Percentiles rank a stretch among this genome's conserved stretches.
Evolutionary conservation across 2,797 vertebrate species (phyloP).

Genomic region (Smutsia gigantea): DNA sequence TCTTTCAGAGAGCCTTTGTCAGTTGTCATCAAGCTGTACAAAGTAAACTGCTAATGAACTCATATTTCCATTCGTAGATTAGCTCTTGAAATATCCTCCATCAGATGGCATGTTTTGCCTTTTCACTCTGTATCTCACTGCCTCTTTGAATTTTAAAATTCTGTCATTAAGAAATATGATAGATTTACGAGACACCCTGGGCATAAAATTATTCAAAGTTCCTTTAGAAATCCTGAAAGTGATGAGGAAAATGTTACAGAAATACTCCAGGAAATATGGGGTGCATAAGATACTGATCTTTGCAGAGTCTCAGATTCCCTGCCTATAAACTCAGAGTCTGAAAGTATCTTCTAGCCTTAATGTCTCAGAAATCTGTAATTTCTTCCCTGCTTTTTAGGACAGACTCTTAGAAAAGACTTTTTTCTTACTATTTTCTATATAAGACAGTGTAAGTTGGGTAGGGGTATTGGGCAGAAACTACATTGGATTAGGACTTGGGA

Average conservation of each 20-base stretch:
- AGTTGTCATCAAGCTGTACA: conserved; percentile 48
- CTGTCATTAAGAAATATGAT: conserved; percentile 38
- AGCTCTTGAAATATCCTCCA: conserved; percentile 45
- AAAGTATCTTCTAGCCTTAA: not conserved
- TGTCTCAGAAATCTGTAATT: not conserved
- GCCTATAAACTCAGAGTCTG: conserved; percentile 2
- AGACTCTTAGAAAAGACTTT: conserved; percentile 24
- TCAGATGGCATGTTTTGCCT: conserved; percentile 56
- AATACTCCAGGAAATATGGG: conserved; percentile 12
- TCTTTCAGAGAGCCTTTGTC: conserved; percentile 60
- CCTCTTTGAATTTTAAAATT: conserved; percentile 57
- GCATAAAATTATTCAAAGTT: conserved; percentile 46
- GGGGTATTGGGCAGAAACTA: not conserved
- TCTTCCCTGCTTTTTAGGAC: not conserved
- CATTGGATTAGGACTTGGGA: not conserved
- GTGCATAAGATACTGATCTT: not conserved
- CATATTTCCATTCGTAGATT: conserved; percentile 55
- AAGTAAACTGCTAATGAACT: conserved; percentile 34
- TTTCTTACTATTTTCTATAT: conserved; percentile 26
- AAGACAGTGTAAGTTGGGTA: not conserved
- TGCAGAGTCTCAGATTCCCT: not conserved
- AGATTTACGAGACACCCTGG: conserved; percentile 50
- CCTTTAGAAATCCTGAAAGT: conserved; percentile 67
- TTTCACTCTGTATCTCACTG: conserved; percentile 11
- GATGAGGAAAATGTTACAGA: conserved; percentile 9